phyloP scores from a whole-genome alignment of 1,140 invertebrate species.

The Delia radicum region DNA sequence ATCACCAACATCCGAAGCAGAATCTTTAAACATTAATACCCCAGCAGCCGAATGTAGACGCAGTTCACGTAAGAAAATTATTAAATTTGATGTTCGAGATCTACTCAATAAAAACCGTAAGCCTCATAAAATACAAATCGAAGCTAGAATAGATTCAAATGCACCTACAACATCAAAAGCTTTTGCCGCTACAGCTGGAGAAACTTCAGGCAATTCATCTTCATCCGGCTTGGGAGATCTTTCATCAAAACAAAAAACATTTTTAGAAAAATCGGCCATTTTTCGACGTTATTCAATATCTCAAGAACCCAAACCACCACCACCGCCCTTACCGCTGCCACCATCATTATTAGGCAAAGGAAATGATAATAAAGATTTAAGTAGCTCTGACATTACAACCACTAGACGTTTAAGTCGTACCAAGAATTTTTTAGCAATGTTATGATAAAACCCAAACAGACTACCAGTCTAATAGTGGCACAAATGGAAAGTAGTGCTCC shows the following conservation, averaged over 20 bases:
- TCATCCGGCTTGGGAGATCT: background rate
- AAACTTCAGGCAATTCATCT: background rate
- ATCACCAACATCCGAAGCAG: background rate
- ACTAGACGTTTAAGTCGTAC: constrained; percentile 25
- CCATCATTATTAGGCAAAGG: background rate
- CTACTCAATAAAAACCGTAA: constrained; percentile 47
- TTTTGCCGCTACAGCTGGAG: background rate
- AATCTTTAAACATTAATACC: background rate
- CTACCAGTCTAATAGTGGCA: constrained; percentile 27
- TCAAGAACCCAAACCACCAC: constrained; percentile 26
- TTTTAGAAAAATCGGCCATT: constrained; percentile 32
- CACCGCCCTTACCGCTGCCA: constrained; percentile 15
- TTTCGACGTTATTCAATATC: constrained; percentile 35
- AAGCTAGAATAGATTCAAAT: constrained; percentile 49
- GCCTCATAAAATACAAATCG: constrained; percentile 44
- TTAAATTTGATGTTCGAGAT: constrained; percentile 49
- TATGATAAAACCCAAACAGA: constrained; percentile 30
- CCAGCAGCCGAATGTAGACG: constrained; percentile 38
- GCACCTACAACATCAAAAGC: constrained; percentile 2
- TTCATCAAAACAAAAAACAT: constrained; percentile 30
- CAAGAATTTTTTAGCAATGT: constrained; percentile 27
- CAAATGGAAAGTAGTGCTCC: constrained; percentile 27
- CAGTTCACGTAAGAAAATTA: constrained; percentile 47
- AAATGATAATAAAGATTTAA: background rate
- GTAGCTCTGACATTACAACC: constrained; percentile 28